Conservation (phyloP, 2,797 vertebrate species). For the Sebastes dallii region DNA sequence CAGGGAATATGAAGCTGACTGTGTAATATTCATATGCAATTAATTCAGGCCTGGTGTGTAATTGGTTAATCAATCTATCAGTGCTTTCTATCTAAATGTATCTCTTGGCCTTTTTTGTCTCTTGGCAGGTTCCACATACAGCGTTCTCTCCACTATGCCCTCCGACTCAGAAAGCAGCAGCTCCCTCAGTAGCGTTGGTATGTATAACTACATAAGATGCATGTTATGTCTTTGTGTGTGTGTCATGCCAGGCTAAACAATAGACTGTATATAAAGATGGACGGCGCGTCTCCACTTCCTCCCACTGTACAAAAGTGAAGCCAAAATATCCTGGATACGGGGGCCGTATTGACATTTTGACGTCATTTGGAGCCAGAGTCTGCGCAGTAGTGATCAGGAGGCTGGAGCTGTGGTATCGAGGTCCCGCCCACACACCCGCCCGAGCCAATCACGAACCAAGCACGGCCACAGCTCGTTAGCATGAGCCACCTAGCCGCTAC, state of each 20-base stretch:
- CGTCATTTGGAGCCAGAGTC: no score
- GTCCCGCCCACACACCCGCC: no score
- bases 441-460: no score
- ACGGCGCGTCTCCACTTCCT: no score
- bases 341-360: no score
- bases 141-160: slow-evolving; percentile 98
- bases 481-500: no score
- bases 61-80: slow-evolving; percentile 28
- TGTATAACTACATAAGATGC: slow-evolving; percentile 66
- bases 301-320: no score
- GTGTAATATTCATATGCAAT: slow-evolving; percentile 32
- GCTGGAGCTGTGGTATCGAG: fast-evolving
- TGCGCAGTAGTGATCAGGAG: no score
- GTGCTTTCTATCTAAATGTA: slow-evolving; percentile 20
- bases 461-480: no score
- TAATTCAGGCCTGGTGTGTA: slow-evolving; percentile 16
- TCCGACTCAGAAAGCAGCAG: slow-evolving; percentile 99
- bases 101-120: slow-evolving; percentile 25
- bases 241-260: background rate
- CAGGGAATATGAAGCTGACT: slow-evolving; percentile 42
- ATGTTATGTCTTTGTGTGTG: background rate
- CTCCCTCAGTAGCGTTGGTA: slow-evolving; percentile 97
- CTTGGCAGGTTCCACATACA: slow-evolving; percentile 94
- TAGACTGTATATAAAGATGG: no score
- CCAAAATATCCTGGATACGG: no score